phyloP scores from a whole-genome alignment of 2,113 vertebrate species.

The Gymnarchus niloticus region DNA sequence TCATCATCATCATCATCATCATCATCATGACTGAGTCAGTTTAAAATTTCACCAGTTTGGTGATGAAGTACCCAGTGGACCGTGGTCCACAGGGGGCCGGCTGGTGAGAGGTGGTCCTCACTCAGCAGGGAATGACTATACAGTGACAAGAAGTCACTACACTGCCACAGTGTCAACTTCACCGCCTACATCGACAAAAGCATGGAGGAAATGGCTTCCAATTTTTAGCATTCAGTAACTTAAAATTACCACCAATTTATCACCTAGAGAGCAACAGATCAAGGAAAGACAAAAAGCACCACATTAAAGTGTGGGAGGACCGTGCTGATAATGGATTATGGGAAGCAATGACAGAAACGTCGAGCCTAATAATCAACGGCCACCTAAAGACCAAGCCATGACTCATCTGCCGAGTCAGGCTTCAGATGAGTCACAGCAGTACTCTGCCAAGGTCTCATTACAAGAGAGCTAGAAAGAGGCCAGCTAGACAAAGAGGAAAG shows the following conservation, averaged over 20 bases:
- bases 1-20: neutral
- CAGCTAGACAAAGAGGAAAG: too few relatives aligned
- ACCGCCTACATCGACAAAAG: neutral
- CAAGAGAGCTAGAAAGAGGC: neutral
- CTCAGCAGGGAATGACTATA: neutral
- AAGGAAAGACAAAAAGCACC: too few relatives aligned
- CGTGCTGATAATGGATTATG: neutral
- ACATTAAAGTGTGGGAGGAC: too few relatives aligned
- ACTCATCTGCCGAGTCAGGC: neutral
- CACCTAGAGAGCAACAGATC: neutral
- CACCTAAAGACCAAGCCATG: neutral
- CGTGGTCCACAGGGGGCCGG: neutral
- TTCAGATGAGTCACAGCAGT: neutral
- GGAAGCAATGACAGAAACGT: neutral
- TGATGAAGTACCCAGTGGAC: neutral
- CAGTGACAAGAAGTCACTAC: neutral
- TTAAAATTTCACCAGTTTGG: neutral
- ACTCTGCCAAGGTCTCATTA: neutral
- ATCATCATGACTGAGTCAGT: neutral
- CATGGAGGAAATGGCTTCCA: neutral
- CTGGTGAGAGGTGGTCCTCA: neutral
- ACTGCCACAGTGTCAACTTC: neutral
- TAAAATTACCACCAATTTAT: neutral
- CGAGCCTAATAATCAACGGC: neutral
- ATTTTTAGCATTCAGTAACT: neutral